These are phyloP conservation scores for Drosophila pseudotakahashii DNA, from an alignment of 2,888 invertebrate genomes.

Conservation along the genomic window DNA sequence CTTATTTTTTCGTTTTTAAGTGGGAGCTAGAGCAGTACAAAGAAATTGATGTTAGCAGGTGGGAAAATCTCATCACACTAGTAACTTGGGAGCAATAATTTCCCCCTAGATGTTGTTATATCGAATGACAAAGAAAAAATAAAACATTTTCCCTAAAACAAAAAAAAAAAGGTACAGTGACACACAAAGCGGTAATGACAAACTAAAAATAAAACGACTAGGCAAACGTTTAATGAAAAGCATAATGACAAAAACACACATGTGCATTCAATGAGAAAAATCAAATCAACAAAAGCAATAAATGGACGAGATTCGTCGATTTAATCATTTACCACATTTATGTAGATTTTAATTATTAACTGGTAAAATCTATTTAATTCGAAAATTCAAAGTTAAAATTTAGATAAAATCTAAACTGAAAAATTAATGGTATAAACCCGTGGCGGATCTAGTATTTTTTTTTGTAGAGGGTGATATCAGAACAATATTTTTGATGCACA, in stretches of 20 bases:
- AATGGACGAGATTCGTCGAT: constrained; percentile 1
- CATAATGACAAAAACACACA: constrained; percentile 49
- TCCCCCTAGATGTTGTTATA: not conserved
- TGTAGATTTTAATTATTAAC: not conserved
- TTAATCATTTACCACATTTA: constrained; percentile 49
- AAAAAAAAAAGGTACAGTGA: constrained; percentile 10
- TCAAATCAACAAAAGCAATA: constrained; percentile 28
- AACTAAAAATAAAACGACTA: constrained; percentile 22
- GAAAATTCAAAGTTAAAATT: too few species aligned
- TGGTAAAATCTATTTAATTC: too few species aligned
- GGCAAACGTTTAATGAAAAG: constrained; percentile 43
- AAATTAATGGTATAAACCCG: too few species aligned
- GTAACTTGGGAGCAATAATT: not conserved
- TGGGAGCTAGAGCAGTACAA: constrained; percentile 4
- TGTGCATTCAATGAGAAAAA: constrained; percentile 37
- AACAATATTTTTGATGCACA: too few species aligned
- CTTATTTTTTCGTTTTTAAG: constrained; percentile 12
- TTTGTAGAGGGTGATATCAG: too few species aligned
- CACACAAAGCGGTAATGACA: constrained; percentile 48
- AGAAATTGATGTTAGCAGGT: constrained; percentile 27
- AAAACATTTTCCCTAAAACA: not conserved
- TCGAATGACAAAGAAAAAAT: constrained; percentile 10
- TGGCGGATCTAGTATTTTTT: too few species aligned
- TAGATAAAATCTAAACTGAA: too few species aligned
- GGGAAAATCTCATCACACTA: not conserved